phyloP scores from a whole-genome alignment of 2,113 vertebrate species.

The Fulmarus glacialis region DNA sequence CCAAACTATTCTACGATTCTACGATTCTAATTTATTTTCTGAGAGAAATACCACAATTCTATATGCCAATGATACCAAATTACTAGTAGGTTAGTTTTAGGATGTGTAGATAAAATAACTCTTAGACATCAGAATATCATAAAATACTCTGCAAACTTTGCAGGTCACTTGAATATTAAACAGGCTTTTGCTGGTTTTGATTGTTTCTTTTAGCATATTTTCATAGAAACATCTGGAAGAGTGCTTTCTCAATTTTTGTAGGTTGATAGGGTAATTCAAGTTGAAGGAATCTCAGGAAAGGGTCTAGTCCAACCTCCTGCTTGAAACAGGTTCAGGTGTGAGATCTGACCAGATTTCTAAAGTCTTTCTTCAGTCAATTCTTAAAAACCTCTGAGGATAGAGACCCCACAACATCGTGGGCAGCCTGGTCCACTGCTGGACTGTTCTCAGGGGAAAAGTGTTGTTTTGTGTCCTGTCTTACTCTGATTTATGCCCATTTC shows the following conservation, averaged over 20 bases:
- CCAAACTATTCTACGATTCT: too few relatives aligned
- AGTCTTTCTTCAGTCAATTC: background rate
- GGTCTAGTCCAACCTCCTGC: background rate
- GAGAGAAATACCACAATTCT: background rate
- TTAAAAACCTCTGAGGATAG: background rate
- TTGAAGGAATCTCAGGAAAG: background rate
- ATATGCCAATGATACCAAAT: background rate
- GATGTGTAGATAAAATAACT: background rate
- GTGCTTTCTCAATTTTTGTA: background rate
- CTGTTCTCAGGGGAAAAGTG: background rate
- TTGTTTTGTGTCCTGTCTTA: background rate
- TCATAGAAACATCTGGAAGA: background rate
- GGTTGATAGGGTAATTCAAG: background rate
- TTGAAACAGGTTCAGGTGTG: background rate
- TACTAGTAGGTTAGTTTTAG: background rate
- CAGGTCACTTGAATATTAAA: background rate
- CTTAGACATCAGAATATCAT: background rate
- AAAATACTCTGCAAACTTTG: background rate
- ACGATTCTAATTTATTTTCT: background rate
- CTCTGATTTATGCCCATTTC: background rate
- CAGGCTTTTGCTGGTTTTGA: background rate
- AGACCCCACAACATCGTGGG: background rate
- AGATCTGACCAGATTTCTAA: background rate
- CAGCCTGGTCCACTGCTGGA: background rate
- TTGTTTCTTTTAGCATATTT: background rate